Evolutionary conservation across 2,113 vertebrate genomes (phyloP).

Genomic region (Chunga burmeisteri): DNA sequence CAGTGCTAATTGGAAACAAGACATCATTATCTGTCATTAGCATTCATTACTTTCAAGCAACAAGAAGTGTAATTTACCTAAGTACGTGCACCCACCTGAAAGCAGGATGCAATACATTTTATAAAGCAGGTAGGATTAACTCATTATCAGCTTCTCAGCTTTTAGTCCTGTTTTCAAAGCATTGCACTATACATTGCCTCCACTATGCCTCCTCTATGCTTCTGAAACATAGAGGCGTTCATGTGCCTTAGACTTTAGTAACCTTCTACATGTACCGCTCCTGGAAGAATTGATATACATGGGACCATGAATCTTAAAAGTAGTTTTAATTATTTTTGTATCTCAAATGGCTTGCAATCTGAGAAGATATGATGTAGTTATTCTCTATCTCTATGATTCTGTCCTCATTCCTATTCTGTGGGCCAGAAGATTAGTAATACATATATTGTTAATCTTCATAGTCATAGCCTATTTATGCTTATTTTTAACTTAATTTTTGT

Average conservation of each 20-base stretch:
- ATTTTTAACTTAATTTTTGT: neutral
- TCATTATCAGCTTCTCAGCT: neutral
- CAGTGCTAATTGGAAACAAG: conserved; percentile 58
- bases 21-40: conserved; percentile 51
- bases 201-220: too few species aligned
- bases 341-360: neutral
- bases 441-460: neutral
- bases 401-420: neutral
- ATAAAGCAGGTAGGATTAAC: neutral
- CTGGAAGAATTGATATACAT: neutral
- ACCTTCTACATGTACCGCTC: neutral
- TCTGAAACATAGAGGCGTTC: neutral
- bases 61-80: conserved; percentile 45
- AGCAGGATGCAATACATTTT: neutral
- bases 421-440: neutral
- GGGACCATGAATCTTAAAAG: neutral
- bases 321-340: neutral
- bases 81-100: conserved; percentile 27
- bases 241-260: neutral
- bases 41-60: conserved; percentile 55
- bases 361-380: neutral
- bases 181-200: neutral
- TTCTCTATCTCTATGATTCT: neutral
- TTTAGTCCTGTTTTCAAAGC: neutral
- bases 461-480: neutral